Base-by-base conservation (phyloP, 1,140 invertebrate genomes). In the Saccostrea cuccullata region DNA sequence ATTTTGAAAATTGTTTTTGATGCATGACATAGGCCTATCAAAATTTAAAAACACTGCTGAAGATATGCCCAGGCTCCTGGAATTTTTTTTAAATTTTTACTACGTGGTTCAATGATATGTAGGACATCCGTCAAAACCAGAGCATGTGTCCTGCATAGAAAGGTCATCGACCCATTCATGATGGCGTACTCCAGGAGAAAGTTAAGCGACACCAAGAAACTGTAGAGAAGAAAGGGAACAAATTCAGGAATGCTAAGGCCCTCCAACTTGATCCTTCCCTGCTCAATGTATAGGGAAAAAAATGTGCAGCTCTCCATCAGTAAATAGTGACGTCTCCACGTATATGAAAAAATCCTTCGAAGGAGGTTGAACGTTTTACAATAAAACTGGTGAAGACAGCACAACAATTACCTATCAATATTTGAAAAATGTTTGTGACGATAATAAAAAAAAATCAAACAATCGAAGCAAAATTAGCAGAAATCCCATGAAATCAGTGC, bases 161-260 rank as follows among this genome's bases (percentile, higher is more conserved):
- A n/a, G 47, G 36, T 20, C 47, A 47, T 55, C 30, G 47, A 20
- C 30, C 30, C 47, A 55, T 82, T 20, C 26, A 40, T n/a, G 77
- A 82, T 2, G 47, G 36, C 13, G 77, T 82, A 47, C 47, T 82
- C 15, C 30, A 82, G 47, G 47, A 82, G 23, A 82, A 82, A 55
- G 77, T 82, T 82, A 8, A 82, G 47, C 77, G 77, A 36, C 77
- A 82, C 23, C 26, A 82, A 40, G 9, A 36, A 1, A 30, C 47
- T 82, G 36, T 82, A 4, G 77, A 82, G 36, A 82, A 36, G n/a
- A 82, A 82, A 36, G 77, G 47, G 23, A 82, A 82, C 17, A 82
- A n/a, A 17, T 8, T 36, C 30, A 82, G 47, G 47, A 82, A 20
- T 20, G 77, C 47, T 8, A 30, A 82, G 30, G 77, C 77, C 47